Percentiles rank a stretch among this genome's conserved stretches.
phyloP scores from a whole-genome alignment of 2,797 vertebrate genomes.

The Percopsis omiscomaycus region DNA sequence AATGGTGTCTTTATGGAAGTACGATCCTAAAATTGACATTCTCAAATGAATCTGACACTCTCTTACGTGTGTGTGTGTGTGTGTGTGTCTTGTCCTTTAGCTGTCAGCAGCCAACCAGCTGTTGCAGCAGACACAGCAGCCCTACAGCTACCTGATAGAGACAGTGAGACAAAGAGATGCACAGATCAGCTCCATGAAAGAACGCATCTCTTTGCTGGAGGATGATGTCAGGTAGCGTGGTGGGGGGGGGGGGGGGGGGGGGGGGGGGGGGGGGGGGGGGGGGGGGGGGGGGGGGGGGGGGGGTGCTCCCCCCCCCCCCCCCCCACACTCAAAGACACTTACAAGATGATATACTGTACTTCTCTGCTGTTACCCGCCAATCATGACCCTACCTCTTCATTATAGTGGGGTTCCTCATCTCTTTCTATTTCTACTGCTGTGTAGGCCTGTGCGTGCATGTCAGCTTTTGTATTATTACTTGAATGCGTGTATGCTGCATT shows the following conservation, averaged over 20 bases:
- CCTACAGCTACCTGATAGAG: constrained; percentile 92
- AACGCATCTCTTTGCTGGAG: constrained; percentile 81
- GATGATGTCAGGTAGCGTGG: constrained; percentile 85
- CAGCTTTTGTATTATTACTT: background rate
- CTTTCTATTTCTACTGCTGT: background rate
- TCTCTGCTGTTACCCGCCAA: no score
- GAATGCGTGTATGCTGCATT: constrained; percentile 3
- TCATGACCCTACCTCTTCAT: no score
- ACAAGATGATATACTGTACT: background rate
- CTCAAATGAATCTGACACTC: background rate
- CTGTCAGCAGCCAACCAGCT: constrained; percentile 85
- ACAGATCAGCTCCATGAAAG: constrained; percentile 82
- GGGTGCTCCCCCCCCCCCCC: background rate
- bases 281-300: no score
- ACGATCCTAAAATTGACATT: no score
- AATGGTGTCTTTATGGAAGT: no score
- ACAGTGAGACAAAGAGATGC: constrained; percentile 87
- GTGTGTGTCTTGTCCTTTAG: constrained; percentile 63
- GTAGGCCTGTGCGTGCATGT: constrained; percentile 5
- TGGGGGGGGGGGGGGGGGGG: no score
- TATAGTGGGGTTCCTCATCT: background rate
- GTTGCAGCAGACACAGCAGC: constrained; percentile 89
- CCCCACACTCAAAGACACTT: constrained; percentile 5
- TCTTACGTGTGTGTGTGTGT: background rate
- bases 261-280: no score